These are phyloP conservation scores for Uloborus diversus DNA, from an alignment of 1,140 invertebrate species.

Conservation along the genomic window DNA sequence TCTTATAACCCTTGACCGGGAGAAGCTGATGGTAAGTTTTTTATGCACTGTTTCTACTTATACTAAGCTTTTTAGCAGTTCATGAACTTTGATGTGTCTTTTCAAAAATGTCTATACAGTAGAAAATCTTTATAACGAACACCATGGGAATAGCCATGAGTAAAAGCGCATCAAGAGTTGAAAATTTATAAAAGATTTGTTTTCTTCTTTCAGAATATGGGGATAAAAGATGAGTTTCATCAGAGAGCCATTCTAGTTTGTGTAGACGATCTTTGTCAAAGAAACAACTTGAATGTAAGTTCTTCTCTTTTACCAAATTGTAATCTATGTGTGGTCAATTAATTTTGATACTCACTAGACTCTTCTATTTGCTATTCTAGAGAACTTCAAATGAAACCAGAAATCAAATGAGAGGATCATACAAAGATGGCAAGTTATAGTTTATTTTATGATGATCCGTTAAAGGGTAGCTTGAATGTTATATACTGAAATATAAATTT, in stretches of 20 bases:
- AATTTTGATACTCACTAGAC: background rate
- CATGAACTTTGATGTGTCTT: too few relatives aligned
- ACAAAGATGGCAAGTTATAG: constrained; percentile 30
- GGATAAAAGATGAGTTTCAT: constrained; percentile 81
- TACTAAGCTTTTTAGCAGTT: background rate
- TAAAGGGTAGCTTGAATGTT: too few relatives aligned
- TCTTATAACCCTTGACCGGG: constrained; percentile 73
- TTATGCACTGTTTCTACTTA: background rate
- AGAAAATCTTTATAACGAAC: too few relatives aligned
- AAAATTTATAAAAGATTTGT: background rate
- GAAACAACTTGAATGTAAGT: constrained; percentile 64
- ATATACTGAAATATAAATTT: too few relatives aligned
- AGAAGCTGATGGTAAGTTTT: constrained; percentile 74
- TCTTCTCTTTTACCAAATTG: background rate
- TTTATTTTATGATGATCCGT: too few relatives aligned
- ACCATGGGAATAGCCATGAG: too few relatives aligned
- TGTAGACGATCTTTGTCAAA: constrained; percentile 75
- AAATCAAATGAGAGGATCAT: background rate
- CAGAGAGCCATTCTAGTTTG: constrained; percentile 76
- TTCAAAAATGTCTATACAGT: too few relatives aligned
- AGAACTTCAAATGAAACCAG: constrained; percentile 31
- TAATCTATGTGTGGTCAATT: constrained; percentile 1
- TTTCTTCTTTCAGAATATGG: constrained; percentile 73
- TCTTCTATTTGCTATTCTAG: constrained; percentile 8
- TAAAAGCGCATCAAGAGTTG: too few relatives aligned